A percentile compares a stretch with the other conserved stretches of the same genome.
phyloP scores from a whole-genome alignment of 2,888 invertebrate species.

The Hartigia nigra region DNA sequence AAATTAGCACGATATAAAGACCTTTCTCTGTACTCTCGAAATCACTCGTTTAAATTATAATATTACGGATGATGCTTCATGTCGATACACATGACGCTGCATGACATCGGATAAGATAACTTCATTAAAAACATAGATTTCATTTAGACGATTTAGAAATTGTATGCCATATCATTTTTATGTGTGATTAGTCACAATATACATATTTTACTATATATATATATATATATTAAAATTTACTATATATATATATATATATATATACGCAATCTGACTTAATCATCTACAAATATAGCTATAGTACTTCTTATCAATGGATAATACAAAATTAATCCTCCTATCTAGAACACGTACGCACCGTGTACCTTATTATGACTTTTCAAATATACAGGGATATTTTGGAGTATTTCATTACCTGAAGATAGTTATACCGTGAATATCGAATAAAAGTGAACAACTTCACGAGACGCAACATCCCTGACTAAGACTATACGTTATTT shows the following conservation, averaged over 20 bases:
- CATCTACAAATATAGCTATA: background rate
- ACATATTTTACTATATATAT: background rate
- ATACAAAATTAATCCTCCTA: background rate
- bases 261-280: background rate
- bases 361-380: background rate
- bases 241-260: background rate
- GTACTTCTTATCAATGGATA: background rate
- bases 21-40: too few species aligned
- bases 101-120: background rate
- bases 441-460: background rate
- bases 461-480: background rate
- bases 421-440: background rate
- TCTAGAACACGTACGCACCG: background rate
- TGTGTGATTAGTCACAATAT: background rate
- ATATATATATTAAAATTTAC: background rate
- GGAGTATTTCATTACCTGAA: background rate
- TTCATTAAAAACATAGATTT: background rate
- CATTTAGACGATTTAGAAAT: background rate
- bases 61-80: too few species aligned
- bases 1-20: background rate
- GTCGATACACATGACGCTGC: background rate
- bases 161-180: background rate
- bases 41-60: too few species aligned
- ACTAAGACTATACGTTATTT: background rate
- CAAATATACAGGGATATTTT: background rate